Conservation (phyloP, 2,113 vertebrate genomes). For the Haemorhous mexicanus region DNA sequence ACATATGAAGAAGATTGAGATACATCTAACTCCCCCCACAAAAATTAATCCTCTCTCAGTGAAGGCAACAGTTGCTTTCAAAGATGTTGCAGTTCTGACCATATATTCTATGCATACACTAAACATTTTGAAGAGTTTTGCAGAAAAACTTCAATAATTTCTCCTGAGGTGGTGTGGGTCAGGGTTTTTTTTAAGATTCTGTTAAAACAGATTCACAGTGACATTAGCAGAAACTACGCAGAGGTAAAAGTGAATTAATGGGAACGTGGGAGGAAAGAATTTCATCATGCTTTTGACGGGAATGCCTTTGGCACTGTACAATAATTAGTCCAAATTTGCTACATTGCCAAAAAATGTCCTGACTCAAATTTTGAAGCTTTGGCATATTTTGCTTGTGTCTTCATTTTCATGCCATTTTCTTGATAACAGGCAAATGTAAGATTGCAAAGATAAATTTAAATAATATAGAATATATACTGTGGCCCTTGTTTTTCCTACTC, state of each 20-base stretch:
- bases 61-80: neutral
- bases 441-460: neutral
- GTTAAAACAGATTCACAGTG: neutral
- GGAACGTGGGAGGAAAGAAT: neutral
- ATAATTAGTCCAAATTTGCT: conserved; percentile 41
- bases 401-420: neutral
- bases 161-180: neutral
- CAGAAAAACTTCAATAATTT: neutral
- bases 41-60: neutral
- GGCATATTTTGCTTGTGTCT: neutral
- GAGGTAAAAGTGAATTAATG: neutral
- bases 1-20: neutral
- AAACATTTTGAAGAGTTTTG: neutral
- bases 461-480: neutral
- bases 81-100: neutral
- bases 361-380: neutral
- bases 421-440: neutral
- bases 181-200: neutral
- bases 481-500: neutral
- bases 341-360: neutral
- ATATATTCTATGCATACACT: neutral
- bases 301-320: neutral
- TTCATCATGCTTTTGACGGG: neutral
- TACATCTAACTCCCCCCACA: neutral
- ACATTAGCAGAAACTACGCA: neutral